phyloP scores from a whole-genome alignment of 2,797 vertebrate species.

The Chelon labrosus region DNA sequence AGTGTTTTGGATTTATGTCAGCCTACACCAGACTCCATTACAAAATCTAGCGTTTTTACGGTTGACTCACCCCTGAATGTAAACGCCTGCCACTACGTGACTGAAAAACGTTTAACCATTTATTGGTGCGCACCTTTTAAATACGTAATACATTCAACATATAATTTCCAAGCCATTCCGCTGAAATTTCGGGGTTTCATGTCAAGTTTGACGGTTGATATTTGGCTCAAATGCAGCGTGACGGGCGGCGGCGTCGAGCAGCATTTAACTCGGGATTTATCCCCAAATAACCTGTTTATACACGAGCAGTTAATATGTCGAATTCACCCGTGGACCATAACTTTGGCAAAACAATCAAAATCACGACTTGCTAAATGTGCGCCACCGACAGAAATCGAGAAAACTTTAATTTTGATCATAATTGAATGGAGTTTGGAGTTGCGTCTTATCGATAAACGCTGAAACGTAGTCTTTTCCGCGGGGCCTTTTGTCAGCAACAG shows the following conservation, averaged over 20 bases:
- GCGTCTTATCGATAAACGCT: accelerated
- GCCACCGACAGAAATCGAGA: accelerated
- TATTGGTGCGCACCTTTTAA: too few relatives aligned
- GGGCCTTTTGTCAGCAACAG: accelerated
- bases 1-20: too few relatives aligned
- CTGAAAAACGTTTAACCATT: too few relatives aligned
- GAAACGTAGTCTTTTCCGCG: not conserved
- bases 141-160: too few relatives aligned
- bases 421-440: accelerated
- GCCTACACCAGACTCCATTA: too few relatives aligned
- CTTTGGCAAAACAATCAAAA: accelerated
- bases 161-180: too few relatives aligned
- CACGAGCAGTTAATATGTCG: not conserved
- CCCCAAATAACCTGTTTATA: not conserved
- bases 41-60: too few relatives aligned
- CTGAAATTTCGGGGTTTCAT: not conserved
- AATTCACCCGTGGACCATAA: accelerated
- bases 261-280: not conserved
- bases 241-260: slow-evolving; percentile 53
- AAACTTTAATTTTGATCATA: accelerated
- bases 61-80: too few relatives aligned
- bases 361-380: accelerated
- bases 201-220: not conserved
- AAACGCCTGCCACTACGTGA: too few relatives aligned
- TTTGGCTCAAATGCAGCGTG: slow-evolving; percentile 1